These are phyloP conservation scores for Mycalesis mineus DNA, from an alignment of 2,888 invertebrate genomes.

Conservation along the genomic window DNA sequence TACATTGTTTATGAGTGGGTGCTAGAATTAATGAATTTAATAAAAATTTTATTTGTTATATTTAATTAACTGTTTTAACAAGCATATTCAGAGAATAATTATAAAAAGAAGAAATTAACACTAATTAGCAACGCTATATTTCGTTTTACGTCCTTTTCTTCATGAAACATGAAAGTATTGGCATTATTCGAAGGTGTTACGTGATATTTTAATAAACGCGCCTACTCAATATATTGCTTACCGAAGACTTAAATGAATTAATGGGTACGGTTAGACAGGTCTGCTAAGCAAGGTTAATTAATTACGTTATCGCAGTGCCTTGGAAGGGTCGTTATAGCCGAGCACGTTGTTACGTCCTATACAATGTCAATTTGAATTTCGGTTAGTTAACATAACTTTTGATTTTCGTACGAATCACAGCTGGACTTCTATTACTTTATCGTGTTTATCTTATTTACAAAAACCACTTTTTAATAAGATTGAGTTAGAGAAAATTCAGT, in stretches of 20 bases:
- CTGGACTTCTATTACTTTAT: not conserved
- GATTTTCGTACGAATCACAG: not conserved
- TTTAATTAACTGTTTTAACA: no score
- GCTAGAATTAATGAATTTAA: no score
- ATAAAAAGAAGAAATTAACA: no score
- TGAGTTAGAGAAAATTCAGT: not conserved
- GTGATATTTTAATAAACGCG: not conserved
- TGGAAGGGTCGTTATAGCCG: constrained; percentile 9
- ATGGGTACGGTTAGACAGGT: constrained; percentile 1
- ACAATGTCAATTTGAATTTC: constrained; percentile 1
- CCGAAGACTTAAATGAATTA: constrained; percentile 6
- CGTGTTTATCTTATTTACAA: not conserved
- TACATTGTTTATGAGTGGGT: no score
- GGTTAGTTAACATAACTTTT: not conserved
- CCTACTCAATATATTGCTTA: constrained; percentile 4
- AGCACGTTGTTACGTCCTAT: not conserved
- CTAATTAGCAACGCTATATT: no score
- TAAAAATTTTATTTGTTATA: no score
- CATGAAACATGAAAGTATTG: not conserved
- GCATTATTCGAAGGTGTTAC: not conserved
- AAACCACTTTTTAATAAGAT: not conserved
- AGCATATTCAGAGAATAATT: no score
- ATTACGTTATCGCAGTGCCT: constrained; percentile 9
- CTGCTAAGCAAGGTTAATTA: constrained; percentile 6
- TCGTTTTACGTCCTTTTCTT: not conserved